phyloP scores from a whole-genome alignment of 2,113 vertebrate species.

The Ictidomys tridecemlineatus region DNA sequence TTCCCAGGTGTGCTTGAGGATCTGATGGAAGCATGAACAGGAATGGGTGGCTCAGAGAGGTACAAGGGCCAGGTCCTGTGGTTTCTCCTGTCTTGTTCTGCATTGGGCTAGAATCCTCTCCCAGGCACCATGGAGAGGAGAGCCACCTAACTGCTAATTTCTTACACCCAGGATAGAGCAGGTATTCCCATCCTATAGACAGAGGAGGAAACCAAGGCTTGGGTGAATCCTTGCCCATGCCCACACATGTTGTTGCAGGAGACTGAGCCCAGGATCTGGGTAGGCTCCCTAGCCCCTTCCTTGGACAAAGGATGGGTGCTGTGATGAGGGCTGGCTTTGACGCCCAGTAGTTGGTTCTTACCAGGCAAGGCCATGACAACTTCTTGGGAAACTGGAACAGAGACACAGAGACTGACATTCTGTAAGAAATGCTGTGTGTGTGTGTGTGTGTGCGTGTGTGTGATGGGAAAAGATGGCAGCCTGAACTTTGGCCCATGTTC shows the following conservation, averaged over 20 bases:
- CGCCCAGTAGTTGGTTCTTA: not conserved
- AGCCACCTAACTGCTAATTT: not conserved
- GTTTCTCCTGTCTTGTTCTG: not conserved
- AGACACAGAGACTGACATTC: not conserved
- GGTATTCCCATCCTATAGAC: not conserved
- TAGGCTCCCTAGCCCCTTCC: not conserved
- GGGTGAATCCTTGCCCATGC: not conserved
- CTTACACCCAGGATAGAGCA: not conserved
- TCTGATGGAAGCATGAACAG: not conserved
- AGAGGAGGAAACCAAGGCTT: not conserved
- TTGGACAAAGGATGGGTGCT: not conserved
- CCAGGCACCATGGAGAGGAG: not conserved
- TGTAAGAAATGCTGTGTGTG: not conserved
- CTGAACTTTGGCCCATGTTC: not conserved
- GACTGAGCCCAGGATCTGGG: not conserved
- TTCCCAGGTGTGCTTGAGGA: not conserved
- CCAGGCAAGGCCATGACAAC: not conserved
- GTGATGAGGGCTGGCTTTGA: not conserved
- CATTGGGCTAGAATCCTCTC: not conserved
- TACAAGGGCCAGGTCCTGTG: not conserved
- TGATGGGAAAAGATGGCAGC: not conserved
- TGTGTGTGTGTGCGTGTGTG: no score
- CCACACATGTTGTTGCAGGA: not conserved
- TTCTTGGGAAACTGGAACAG: slow-evolving; percentile 1
- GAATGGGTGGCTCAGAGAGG: not conserved